phyloP scores from a whole-genome alignment of 2,113 vertebrate species.

The Varanus salvator region DNA sequence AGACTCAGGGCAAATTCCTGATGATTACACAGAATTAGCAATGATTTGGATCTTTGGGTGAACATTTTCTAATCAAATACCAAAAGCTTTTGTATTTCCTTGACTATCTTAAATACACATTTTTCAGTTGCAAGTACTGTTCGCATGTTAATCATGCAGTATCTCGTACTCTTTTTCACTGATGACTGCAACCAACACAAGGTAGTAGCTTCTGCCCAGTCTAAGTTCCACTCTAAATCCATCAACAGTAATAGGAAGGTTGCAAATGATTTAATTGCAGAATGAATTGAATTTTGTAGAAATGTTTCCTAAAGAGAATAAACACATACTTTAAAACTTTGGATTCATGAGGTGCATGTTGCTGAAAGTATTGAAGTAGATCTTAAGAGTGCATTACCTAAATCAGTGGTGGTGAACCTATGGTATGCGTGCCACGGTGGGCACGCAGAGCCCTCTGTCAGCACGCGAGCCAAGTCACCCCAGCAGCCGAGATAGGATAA shows the following conservation, averaged over 20 bases:
- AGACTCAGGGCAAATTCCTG: neutral
- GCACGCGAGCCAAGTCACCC: too few species aligned
- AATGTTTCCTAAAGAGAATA: too few species aligned
- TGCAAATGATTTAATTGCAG: neutral
- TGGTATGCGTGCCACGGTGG: too few species aligned
- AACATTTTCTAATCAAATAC: neutral
- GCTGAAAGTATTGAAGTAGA: too few species aligned
- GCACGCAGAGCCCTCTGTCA: too few species aligned
- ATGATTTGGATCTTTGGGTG: neutral
- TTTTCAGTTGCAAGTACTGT: neutral
- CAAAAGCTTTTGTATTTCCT: neutral
- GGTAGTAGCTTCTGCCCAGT: neutral
- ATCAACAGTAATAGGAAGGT: neutral
- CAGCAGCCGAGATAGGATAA: too few species aligned
- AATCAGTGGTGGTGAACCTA: too few species aligned
- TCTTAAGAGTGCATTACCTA: too few species aligned
- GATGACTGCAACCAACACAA: neutral
- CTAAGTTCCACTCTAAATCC: neutral
- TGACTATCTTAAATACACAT: neutral
- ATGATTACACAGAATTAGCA: neutral
- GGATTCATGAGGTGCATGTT: too few species aligned
- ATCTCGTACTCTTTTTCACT: neutral
- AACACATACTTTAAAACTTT: too few species aligned
- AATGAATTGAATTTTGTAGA: neutral
- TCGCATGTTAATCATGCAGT: neutral